Conservation (phyloP, 2,113 vertebrate genomes). For the Bagarius yarrelli region DNA sequence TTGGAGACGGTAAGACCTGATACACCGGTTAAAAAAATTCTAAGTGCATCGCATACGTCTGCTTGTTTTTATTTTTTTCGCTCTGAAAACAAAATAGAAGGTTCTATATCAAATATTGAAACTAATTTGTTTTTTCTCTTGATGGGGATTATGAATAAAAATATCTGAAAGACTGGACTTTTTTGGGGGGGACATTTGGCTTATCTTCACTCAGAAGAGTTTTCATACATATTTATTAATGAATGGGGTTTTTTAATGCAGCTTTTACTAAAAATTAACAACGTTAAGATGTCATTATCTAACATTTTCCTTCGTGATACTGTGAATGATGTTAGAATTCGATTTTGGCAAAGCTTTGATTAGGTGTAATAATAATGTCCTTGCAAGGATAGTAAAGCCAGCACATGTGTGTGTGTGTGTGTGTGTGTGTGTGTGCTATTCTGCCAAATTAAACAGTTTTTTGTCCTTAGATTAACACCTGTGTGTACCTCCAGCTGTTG, state of each 20-base stretch:
- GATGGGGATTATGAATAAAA: neutral
- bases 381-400: slow-evolving; percentile 17
- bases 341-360: neutral
- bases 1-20: too few species aligned
- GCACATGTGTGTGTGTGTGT: slow-evolving; percentile 38
- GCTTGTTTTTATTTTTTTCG: too few species aligned
- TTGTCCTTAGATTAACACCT: slow-evolving; percentile 30
- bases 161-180: neutral
- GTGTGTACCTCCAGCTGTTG: slow-evolving; percentile 24
- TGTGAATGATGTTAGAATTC: neutral
- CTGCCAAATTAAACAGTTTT: slow-evolving; percentile 26
- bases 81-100: too few species aligned
- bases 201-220: too few species aligned
- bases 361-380: neutral
- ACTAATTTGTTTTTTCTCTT: neutral
- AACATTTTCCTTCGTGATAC: neutral
- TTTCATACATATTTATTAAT: neutral
- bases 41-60: too few species aligned
- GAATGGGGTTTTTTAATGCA: too few species aligned
- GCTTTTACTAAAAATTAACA: too few species aligned
- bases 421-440: neutral
- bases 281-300: too few species aligned
- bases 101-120: too few species aligned
- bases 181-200: too few species aligned
- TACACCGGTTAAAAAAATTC: too few species aligned